Evolutionary conservation across 1,140 invertebrate genomes (phyloP), one percentile per base, ranked within the genome.

Genomic region (Cataglyphis hispanica): DNA sequence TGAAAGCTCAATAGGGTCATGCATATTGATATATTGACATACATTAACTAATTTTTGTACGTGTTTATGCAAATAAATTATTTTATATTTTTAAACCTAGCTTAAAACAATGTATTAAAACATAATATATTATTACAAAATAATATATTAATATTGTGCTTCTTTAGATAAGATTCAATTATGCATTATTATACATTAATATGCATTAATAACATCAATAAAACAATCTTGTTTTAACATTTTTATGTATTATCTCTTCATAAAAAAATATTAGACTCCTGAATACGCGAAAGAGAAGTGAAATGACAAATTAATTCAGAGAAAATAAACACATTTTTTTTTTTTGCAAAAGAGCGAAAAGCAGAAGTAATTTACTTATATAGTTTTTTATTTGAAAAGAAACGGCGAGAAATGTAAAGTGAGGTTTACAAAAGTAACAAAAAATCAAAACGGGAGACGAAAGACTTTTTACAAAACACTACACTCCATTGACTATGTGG

Each of bases 1-100:
- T 60, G 69, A 75, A 74, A 56, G 80, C 80, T 61, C 72, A 61
- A 58, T 6, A 75, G 19, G 40, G 25, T 22, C 5, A 4, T 7
- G 25, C 53, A 63, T 50, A 66, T 74, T 16, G 22, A 11, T 4
- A 50, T 11, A 7, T 22, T 46, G 37, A 76, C 58, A 63, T 13
- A 50, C 19, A 27, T 5, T 13, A 43, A 46, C 19, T 8, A 4
- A n/a, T 4, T 60, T 40, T 40, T 4, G 5, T 37, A n/a, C 2
- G 19, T 31, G 2, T 58, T 40, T 25, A 40, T 5, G 72, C 1
- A 0, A 61, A 75, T 60, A 27, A 22, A 50, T 34, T 60, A 75
- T 40, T 75, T 40, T 37, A 40, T n/a, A 60, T 2, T 75, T 60
- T 60, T 60, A 60, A 75, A 50, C 4, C 3, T 19, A 19, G 46